Base-by-base conservation (phyloP, 1,140 invertebrate genomes). In the Ceratina calcarata region DNA sequence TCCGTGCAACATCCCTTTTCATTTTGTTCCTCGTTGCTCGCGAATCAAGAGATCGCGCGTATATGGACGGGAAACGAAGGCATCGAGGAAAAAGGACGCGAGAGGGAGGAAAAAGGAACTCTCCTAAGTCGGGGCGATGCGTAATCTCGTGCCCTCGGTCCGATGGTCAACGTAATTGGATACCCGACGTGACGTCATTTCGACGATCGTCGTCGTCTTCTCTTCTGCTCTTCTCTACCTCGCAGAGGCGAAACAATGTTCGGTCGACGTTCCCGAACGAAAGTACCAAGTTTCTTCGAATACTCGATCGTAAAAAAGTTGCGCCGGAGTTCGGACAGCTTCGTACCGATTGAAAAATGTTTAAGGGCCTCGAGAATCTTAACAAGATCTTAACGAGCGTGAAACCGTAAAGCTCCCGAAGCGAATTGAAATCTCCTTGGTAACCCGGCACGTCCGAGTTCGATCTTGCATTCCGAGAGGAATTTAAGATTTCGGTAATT, bases 131-230 rank as follows among this genome's bases (percentile, higher is more conserved):
- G 37, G 37, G 53, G 72, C 51, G 60, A 67, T 57, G 76, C 71
- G 81, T 85, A 88, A 89, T 89, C 89, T 83, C 82, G 22, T 69
- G 75, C 76, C 83, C 74, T 65, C 72, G 65, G 55, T 32, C 49
- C 49, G 82, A 88, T 62, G 85, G 83, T 86, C 83, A 82, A 60
- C 84, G 82, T 89, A 91, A 91, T 90, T 90, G 90, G 89, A 91
- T 88, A 90, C 88, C 88, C 89, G 89, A 88, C 86, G 79, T 75
- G 74, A 89, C 81, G 86, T 89, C 85, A 81, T 89, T 87, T 85
- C 80, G n/a, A 71, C 70, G 61, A 78, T 75, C 62, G 78, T 66
- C 57, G 4, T 15, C 6, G 18, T 6, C 32, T 69, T 57, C 32
- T 57, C 20, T 12, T 15, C 8, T 0, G 22, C 37, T 45, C 37